Evolutionary conservation across 2,888 invertebrate species (phyloP), one percentile per base, ranked within the genome.

Genomic region (Pachycephus smyrnensis): DNA sequence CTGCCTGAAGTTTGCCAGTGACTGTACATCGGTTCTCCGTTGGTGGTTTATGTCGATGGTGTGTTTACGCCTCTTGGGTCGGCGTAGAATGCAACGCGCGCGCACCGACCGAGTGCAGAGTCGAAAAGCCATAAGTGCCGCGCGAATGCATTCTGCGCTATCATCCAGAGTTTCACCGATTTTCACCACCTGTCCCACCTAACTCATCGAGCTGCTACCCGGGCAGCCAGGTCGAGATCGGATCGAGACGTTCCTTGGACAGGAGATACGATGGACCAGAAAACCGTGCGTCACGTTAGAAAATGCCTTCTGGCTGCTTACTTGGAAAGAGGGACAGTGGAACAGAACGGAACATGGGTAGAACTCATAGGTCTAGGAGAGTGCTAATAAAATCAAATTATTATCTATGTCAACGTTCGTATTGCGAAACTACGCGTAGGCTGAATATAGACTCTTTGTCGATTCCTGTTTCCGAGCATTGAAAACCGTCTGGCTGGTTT

Each of bases 381-480:
- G 81, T 81, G 81, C 79, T 81, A 84, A 84, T 86, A 85, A 86
- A 85, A 86, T 86, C 84, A 84, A 84, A 84, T 84, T 83, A 86
- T 86, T 85, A 84, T 84, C 85, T 82, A 81, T 84, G 86, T 83
- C 83, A 86, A 80, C 82, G 83, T 81, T 82, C 75, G 77, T 77
- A 79, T 86, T 84, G 81, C 81, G 84, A 86, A 86, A 86, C 82
- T 73, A 36, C 71, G 79, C 75, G 71, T 74, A 36, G 73, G 76
- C 37, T 76, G 71, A 73, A 78, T 73, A 80, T 81, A 77, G 76
- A 84, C 82, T 85, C 85, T 84, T 84, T 84, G 85, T 84, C 83
- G 81, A 82, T 83, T 82, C 84, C 40, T 40, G 69, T 69, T 31
- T 11, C 31, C 11, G 69, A 69, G 69, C 30, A 32, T 69, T 32